Conservation (phyloP, 2,113 vertebrate species). For the Platysternon megacephalum region DNA sequence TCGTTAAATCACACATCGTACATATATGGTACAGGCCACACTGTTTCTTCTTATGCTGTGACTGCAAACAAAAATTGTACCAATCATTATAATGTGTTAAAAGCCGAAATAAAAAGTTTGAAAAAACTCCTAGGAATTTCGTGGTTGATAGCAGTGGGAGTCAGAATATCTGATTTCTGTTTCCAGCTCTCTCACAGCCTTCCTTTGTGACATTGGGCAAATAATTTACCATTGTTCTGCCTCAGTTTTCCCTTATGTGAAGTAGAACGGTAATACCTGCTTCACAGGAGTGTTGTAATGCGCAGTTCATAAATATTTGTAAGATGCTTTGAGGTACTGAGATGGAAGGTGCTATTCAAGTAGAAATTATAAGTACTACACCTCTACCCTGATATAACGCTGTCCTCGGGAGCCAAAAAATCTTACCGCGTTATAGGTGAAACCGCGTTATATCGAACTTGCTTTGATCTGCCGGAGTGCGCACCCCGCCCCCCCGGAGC, state of each 20-base stretch:
- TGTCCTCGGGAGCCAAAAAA: too few species aligned
- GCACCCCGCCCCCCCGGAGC: too few species aligned
- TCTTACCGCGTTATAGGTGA: too few species aligned
- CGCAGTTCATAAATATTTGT: neutral
- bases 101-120: constrained; percentile 16
- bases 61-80: neutral
- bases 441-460: too few species aligned
- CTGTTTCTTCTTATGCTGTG: neutral
- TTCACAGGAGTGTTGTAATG: neutral
- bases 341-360: neutral
- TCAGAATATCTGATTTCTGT: neutral
- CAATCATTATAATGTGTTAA: neutral
- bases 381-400: too few species aligned
- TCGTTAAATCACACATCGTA: neutral
- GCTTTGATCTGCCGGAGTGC: too few species aligned
- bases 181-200: neutral
- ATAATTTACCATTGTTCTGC: neutral
- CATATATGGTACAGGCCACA: fast-evolving
- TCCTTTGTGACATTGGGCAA: constrained; percentile 3
- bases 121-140: neutral
- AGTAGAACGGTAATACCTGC: neutral
- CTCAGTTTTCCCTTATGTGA: neutral
- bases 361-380: neutral
- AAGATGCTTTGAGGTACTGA: constrained; percentile 17
- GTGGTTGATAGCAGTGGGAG: neutral